Evolutionary conservation across 2,888 invertebrate species (phyloP).

Genomic region (Amphipyra tragopoginis): DNA sequence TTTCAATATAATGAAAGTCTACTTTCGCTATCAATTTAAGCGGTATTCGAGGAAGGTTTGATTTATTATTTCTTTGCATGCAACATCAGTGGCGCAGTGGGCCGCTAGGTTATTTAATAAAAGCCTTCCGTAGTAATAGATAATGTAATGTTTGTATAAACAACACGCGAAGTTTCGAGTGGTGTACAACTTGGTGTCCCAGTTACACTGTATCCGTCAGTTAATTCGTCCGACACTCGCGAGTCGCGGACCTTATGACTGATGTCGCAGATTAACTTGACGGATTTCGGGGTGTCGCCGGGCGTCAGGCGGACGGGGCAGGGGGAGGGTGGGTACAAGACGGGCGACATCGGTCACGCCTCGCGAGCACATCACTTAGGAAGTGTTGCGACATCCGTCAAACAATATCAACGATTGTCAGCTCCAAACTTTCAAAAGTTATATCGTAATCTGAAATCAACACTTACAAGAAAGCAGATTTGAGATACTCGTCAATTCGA

Average conservation of each 20-base stretch:
- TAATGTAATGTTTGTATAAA: neutral
- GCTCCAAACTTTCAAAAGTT: neutral
- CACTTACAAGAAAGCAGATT: neutral
- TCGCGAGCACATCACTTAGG: constrained; percentile 5
- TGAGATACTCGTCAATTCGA: neutral
- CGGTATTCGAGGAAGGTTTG: neutral
- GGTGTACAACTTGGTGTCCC: neutral
- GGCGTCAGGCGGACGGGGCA: neutral
- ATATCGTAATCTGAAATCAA: neutral
- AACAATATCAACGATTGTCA: neutral
- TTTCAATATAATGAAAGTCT: neutral
- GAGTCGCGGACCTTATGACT: constrained; percentile 17
- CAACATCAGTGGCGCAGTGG: neutral
- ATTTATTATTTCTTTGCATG: constrained; percentile 1
- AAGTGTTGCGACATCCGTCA: neutral
- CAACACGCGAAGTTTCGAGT: neutral
- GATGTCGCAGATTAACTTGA: constrained; percentile 43
- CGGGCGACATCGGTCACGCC: constrained; percentile 7
- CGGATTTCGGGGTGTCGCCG: constrained; percentile 14
- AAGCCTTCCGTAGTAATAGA: neutral
- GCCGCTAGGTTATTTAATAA: neutral
- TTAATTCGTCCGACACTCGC: constrained; percentile 2
- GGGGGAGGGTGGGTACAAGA: neutral
- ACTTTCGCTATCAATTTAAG: neutral
- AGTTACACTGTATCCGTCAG: neutral